phyloP scores from a whole-genome alignment of 2,888 invertebrate species.

The Glaucopsyche alexis region DNA sequence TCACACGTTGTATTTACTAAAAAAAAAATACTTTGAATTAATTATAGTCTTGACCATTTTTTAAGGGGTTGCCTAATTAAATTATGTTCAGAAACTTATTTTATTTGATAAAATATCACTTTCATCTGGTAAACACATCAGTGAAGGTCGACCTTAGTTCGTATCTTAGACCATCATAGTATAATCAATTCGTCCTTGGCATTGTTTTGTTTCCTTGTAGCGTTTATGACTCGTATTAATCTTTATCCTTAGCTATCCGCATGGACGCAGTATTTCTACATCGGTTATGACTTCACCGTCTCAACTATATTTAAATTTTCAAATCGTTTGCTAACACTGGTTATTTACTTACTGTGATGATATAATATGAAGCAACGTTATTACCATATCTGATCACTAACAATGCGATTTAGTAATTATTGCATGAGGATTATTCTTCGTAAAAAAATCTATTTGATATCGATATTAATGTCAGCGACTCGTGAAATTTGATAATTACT shows the following conservation, averaged over 20 bases:
- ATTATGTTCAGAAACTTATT: no score
- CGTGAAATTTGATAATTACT: neutral
- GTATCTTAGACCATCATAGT: no score
- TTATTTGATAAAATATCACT: no score
- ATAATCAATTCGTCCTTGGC: constrained; percentile 9
- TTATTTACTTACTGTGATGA: constrained; percentile 34
- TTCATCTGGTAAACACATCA: no score
- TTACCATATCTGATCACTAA: constrained; percentile 13
- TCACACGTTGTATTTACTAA: no score
- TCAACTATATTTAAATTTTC: constrained; percentile 39
- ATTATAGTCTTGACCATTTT: no score
- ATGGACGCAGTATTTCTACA: neutral
- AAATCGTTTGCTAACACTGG: constrained; percentile 47
- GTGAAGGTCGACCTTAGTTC: no score
- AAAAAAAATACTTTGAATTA: no score
- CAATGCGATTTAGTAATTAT: constrained; percentile 16
- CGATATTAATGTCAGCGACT: neutral
- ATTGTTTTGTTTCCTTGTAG: constrained; percentile 27
- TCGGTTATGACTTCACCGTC: constrained; percentile 67
- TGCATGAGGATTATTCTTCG: neutral
- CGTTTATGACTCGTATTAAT: constrained; percentile 38
- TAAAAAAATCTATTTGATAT: constrained; percentile 9
- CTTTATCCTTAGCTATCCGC: constrained; percentile 40
- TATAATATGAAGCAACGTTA: constrained; percentile 4
- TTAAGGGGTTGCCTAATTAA: no score